These are phyloP conservation scores for Tenrec ecaudatus DNA, from an alignment of 2,113 vertebrate genomes.

Conservation along the genomic window DNA sequence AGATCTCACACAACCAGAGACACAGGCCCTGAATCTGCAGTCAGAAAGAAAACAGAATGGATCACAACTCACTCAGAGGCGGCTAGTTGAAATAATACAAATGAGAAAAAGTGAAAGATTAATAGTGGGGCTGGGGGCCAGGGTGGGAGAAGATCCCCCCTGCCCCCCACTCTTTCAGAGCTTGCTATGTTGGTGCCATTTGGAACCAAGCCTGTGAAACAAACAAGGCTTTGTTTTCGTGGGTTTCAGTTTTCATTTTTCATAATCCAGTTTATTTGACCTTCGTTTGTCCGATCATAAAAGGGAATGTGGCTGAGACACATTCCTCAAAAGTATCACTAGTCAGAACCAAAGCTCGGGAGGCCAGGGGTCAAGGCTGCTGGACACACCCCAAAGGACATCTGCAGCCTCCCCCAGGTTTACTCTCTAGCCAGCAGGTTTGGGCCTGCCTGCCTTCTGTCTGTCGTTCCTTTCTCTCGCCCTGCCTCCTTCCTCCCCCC, in stretches of 20 bases:
- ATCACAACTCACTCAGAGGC: constrained; percentile 51
- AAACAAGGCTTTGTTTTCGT: constrained; percentile 57
- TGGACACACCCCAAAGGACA: no score
- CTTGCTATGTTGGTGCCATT: constrained; percentile 19
- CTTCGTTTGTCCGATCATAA: constrained; percentile 73
- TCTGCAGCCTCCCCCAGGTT: neutral
- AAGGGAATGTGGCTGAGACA: constrained; percentile 43
- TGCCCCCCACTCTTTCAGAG: neutral
- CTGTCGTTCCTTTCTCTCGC: no score
- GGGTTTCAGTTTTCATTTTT: constrained; percentile 74
- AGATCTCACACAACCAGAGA: constrained; percentile 62
- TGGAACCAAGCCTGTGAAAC: constrained; percentile 21
- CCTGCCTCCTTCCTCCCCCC: neutral
- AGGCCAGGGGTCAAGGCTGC: neutral
- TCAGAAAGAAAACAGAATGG: constrained; percentile 74
- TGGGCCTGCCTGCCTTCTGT: no score
- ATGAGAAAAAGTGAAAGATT: constrained; percentile 49
- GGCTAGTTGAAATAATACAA: constrained; percentile 60
- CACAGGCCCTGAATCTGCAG: constrained; percentile 65
- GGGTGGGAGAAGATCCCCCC: neutral
- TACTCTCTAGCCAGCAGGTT: neutral
- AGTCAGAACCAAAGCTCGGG: neutral
- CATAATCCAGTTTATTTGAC: constrained; percentile 70
- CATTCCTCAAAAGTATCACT: constrained; percentile 33
- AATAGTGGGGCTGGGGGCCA: neutral